Evolutionary conservation across 2,113 vertebrate species (phyloP).

Genomic region (Bungarus multicinctus): DNA sequence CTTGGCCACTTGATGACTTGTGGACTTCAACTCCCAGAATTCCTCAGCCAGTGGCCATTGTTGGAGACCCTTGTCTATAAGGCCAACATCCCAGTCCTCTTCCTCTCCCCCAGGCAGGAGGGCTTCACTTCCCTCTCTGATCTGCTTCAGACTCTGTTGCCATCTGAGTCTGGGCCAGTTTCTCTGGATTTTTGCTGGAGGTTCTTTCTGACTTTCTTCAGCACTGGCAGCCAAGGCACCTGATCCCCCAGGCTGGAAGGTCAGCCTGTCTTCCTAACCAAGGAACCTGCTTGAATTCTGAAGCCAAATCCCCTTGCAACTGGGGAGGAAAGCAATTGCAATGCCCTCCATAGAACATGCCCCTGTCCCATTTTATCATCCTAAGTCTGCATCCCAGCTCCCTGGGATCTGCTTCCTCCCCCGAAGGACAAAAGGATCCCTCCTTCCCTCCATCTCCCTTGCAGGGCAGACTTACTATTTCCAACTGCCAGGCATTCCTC

Average conservation of each 20-base stretch:
- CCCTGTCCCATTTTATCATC: not conserved
- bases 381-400: not conserved
- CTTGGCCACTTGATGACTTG: not conserved
- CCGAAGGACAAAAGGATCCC: not conserved
- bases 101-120: not conserved
- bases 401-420: not conserved
- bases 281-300: not conserved
- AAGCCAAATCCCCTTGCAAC: not conserved
- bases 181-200: not conserved
- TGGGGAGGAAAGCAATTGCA: not conserved
- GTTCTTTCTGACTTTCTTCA: not conserved
- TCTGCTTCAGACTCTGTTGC: not conserved
- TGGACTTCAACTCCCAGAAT: not conserved
- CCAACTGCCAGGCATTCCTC: not conserved
- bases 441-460: not conserved
- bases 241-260: not conserved
- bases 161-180: not conserved
- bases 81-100: not conserved
- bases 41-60: not conserved
- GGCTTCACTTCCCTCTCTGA: not conserved
- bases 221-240: not conserved
- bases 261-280: not conserved
- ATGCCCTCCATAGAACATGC: accelerated
- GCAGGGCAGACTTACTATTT: not conserved
- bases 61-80: not conserved